Percentiles rank a stretch among this genome's conserved stretches.
These are phyloP conservation scores for Gymnogyps californianus DNA, from an alignment of 2,113 vertebrate species.

Conservation along the genomic window DNA sequence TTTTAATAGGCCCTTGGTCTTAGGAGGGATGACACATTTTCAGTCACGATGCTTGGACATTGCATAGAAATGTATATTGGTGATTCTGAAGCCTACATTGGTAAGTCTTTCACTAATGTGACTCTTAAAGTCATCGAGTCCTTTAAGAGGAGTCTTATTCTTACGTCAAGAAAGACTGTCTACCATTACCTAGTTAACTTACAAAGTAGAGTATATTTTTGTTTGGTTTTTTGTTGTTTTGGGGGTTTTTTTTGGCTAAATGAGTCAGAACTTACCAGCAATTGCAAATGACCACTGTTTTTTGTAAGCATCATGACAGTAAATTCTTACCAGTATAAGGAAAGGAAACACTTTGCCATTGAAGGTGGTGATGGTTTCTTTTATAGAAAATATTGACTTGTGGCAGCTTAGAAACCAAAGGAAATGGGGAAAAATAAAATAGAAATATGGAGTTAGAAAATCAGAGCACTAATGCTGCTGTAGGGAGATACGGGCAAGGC, in stretches of 20 bases:
- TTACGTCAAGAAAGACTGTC: neutral
- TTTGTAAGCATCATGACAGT: neutral
- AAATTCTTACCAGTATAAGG: neutral
- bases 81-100: slow-evolving; percentile 96
- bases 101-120: slow-evolving; percentile 60
- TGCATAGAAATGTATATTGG: slow-evolving; percentile 99
- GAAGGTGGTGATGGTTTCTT: neutral
- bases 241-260: neutral
- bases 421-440: neutral
- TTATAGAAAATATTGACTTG: neutral
- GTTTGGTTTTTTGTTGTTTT: neutral
- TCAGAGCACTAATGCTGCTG: neutral
- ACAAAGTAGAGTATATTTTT: neutral
- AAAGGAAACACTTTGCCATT: neutral
- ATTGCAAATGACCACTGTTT: neutral
- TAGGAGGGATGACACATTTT: slow-evolving; percentile 96
- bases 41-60: slow-evolving; percentile 97
- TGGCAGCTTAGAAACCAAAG: neutral
- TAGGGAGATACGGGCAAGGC: neutral
- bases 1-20: slow-evolving; percentile 91
- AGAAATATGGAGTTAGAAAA: neutral
- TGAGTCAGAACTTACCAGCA: neutral
- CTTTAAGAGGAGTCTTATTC: neutral
- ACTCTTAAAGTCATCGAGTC: neutral
- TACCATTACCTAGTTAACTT: neutral